Conservation (phyloP, 64 coral and sea anemone species). For the Pachyseris speciosa region DNA sequence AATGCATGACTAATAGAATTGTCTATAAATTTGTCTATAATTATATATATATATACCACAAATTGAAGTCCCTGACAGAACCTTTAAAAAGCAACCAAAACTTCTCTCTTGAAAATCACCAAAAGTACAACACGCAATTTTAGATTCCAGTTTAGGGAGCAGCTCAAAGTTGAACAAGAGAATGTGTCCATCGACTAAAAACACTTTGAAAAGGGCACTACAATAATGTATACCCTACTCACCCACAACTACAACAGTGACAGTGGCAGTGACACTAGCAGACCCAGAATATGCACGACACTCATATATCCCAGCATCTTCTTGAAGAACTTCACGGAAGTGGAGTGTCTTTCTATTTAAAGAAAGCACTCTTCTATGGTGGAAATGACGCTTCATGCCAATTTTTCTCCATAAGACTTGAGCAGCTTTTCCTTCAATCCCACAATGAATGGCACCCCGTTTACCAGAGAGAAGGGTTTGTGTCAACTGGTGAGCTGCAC, state of each 20-base stretch:
- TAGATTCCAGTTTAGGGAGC: no score
- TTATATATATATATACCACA: no score
- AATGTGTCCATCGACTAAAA: no score
- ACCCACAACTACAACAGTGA: conserved; percentile 73
- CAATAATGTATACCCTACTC: background rate
- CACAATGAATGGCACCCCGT: conserved; percentile 61
- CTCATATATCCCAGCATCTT: conserved; percentile 74
- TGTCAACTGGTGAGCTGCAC: conserved; percentile 35
- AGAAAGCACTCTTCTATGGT: conserved; percentile 25
- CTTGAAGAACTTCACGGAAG: conserved; percentile 18
- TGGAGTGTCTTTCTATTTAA: conserved; percentile 56
- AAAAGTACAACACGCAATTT: no score
- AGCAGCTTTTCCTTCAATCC: conserved; percentile 74
- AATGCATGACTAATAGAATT: no score
- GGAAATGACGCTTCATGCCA: conserved; percentile 29
- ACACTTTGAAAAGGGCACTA: background rate
- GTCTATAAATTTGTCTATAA: no score
- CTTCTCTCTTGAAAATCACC: no score
- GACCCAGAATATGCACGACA: conserved; percentile 73
- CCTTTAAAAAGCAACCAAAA: no score
- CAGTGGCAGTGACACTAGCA: conserved; percentile 19
- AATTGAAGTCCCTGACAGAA: no score
- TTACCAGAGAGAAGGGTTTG: conserved; percentile 63
- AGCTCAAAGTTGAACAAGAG: no score
- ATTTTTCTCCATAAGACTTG: conserved; percentile 86